A percentile compares a stretch with the other conserved stretches of the same genome.
These are phyloP conservation scores for Galemys pyrenaicus DNA, from an alignment of 2,113 vertebrate species.

Conservation along the genomic window DNA sequence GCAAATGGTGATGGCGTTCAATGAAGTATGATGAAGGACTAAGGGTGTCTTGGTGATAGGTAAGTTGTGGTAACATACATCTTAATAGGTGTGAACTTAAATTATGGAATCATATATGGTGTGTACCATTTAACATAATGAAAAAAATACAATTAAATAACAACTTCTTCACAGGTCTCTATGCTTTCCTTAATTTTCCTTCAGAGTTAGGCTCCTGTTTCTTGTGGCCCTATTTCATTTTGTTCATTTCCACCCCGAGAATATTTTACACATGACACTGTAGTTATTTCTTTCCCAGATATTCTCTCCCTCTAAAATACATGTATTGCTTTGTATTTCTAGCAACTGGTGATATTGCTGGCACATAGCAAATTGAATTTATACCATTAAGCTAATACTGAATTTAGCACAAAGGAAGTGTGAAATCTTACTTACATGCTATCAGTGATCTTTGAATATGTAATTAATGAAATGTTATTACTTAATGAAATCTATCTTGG, in stretches of 20 bases:
- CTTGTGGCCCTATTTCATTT: neutral
- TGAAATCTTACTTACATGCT: neutral
- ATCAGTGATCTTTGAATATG: neutral
- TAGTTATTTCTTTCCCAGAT: neutral
- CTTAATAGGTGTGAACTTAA: no score
- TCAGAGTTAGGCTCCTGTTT: neutral
- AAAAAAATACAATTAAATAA: neutral
- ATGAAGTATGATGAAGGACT: no score
- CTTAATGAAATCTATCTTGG: neutral
- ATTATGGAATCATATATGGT: no score
- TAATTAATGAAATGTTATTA: neutral
- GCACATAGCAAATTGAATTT: neutral
- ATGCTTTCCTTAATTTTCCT: neutral
- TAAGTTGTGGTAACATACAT: no score
- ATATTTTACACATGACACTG: neutral
- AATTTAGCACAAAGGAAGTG: neutral
- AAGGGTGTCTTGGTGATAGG: no score
- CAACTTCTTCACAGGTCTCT: conserved; percentile 37
- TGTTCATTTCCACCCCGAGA: neutral
- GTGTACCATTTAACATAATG: no score
- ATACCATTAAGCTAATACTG: neutral
- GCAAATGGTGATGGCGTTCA: no score
- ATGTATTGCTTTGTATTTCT: neutral
- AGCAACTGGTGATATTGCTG: neutral
- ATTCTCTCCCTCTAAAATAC: neutral